These are phyloP conservation scores for Cyprinodon brontotheroides DNA, from an alignment of 2,113 vertebrate genomes.

Conservation along the genomic window DNA sequence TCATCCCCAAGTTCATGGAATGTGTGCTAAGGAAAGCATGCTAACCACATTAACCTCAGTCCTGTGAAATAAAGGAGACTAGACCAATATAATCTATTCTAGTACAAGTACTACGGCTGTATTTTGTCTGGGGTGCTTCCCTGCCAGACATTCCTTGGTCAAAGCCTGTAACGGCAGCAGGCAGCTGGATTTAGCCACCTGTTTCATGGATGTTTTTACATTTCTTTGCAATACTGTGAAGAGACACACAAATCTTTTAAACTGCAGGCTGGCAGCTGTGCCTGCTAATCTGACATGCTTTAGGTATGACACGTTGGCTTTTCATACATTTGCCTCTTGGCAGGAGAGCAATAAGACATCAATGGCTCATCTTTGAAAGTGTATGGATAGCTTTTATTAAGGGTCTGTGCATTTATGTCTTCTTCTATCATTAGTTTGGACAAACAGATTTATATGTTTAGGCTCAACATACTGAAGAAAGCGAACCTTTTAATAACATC, in stretches of 20 bases:
- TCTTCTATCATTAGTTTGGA: not conserved
- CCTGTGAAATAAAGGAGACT: constrained; percentile 27
- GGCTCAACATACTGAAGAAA: too few species aligned
- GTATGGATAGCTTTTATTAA: constrained; percentile 56
- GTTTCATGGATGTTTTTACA: constrained; percentile 67
- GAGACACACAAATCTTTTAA: constrained; percentile 36
- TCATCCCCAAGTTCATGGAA: constrained; percentile 31
- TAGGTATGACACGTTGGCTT: constrained; percentile 30
- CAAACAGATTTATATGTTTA: too few species aligned
- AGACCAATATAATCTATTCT: constrained; percentile 55
- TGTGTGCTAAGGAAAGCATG: constrained; percentile 34
- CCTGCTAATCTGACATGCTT: constrained; percentile 40
- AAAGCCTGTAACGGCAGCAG: constrained; percentile 29
- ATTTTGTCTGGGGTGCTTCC: constrained; percentile 37
- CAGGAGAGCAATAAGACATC: constrained; percentile 50
- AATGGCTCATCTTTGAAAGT: constrained; percentile 67
- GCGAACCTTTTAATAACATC: too few species aligned
- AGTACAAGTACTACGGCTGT: constrained; percentile 39
- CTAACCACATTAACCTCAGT: constrained; percentile 46
- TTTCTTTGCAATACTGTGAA: constrained; percentile 54
- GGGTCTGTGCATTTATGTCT: constrained; percentile 18
- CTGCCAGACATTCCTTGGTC: constrained; percentile 62
- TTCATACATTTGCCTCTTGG: constrained; percentile 54
- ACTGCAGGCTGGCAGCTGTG: constrained; percentile 38
- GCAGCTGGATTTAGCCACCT: constrained; percentile 65